These are phyloP conservation scores for Papilio dardanus DNA, from an alignment of 1,140 invertebrate genomes.

Conservation along the genomic window DNA sequence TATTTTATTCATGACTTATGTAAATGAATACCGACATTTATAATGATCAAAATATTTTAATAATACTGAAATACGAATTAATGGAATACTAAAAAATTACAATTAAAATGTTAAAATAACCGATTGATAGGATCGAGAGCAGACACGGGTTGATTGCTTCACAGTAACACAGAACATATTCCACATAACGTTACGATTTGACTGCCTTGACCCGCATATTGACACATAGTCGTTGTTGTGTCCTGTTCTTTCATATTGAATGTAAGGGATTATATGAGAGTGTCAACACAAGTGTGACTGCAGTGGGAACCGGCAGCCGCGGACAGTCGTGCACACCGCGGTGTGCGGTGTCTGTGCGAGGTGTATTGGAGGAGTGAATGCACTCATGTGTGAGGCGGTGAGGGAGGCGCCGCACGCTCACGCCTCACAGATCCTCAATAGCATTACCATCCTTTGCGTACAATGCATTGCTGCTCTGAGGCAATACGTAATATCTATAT, in stretches of 20 bases:
- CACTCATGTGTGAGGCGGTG: neutral
- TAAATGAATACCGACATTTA: constrained; percentile 4
- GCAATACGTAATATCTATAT: too few relatives aligned
- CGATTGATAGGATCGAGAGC: too few relatives aligned
- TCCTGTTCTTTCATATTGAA: too few relatives aligned
- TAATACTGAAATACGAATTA: neutral
- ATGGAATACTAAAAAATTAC: neutral
- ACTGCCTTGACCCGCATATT: too few relatives aligned
- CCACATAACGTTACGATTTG: too few relatives aligned
- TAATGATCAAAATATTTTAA: constrained; percentile 12
- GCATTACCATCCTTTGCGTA: neutral
- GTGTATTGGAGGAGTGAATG: neutral
- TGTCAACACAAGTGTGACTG: too few relatives aligned
- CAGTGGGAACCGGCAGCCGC: too few relatives aligned
- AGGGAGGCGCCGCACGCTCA: neutral
- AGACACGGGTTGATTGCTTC: too few relatives aligned
- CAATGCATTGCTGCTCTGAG: neutral
- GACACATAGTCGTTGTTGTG: too few relatives aligned
- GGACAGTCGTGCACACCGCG: too few relatives aligned
- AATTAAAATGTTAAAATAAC: neutral
- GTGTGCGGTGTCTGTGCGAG: neutral
- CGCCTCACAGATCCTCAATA: neutral
- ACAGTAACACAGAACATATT: too few relatives aligned
- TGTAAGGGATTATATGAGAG: too few relatives aligned
- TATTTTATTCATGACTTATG: constrained; percentile 17